Base-by-base conservation (phyloP, 2,797 vertebrate genomes). In the Sebastes oblongus region DNA sequence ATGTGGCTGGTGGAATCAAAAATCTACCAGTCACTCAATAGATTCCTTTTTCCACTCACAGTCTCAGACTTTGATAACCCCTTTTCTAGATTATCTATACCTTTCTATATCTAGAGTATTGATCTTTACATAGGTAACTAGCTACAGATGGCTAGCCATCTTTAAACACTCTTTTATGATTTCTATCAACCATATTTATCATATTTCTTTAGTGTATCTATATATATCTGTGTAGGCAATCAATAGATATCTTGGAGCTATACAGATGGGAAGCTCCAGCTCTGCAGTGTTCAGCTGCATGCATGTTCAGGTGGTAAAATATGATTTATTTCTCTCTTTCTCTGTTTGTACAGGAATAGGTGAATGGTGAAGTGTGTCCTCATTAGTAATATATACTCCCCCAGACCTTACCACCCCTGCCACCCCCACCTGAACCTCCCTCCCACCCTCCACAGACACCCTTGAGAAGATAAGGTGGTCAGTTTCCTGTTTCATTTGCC, bases 401-500 rank as follows among this genome's bases (percentile, higher is more conserved):
- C 22, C 50, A n/a, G 36, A 50, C 39, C 29, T 62, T 18, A n/a
- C 25, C 24, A 6, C 22, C n/a, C 10, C 27, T 20, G 59, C 3
- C 11, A 24, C 4, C 59, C 25, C 46, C 54, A 39, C 27, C 58
- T 58, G 13, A 34, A 8, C 6, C 27, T 32, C 10, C 12, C 50
- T 4, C 29, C 61, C 25, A 11, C 34, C 75, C 10, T 30, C 42
- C 74, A 55, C 71, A 42, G 72, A 78, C 77, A 86, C 82, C 88
- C 86, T 85, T 90, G 89, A 86, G 78, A 75, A 82, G 87, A 86
- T 20, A 81, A 79, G 89, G 56, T n/a, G 87, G 88, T 84, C 87
- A 87, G 84, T 80, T 91, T 90, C 88, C 84, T 71, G 55, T 91
- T 92, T 87, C 89, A 92, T 94, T 92, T 90, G 81, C 88, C 79